Percentiles rank a stretch among this genome's conserved stretches.
These are phyloP conservation scores for Melolontha melolontha DNA, from an alignment of 2,888 invertebrate species.

Conservation along the genomic window DNA sequence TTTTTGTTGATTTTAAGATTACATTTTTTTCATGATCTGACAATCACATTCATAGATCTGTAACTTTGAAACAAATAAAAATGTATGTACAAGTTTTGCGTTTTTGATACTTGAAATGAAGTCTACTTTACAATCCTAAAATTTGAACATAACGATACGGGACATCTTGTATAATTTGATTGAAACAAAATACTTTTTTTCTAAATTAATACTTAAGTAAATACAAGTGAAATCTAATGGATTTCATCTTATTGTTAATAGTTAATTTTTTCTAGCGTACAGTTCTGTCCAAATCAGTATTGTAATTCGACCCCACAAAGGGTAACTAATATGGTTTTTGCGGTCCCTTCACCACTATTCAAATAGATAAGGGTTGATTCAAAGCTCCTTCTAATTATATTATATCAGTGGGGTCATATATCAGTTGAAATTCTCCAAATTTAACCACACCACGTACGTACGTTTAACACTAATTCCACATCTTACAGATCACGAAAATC, in stretches of 20 bases:
- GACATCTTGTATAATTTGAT: too few species aligned
- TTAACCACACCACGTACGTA: conserved; percentile 43
- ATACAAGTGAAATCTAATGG: neutral
- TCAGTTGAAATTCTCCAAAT: conserved; percentile 57
- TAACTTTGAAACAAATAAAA: too few species aligned
- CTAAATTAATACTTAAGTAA: too few species aligned
- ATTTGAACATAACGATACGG: too few species aligned
- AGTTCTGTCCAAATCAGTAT: conserved; percentile 46
- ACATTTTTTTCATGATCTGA: too few species aligned
- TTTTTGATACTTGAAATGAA: too few species aligned
- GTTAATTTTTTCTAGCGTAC: conserved; percentile 26
- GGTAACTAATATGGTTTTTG: conserved; percentile 66
- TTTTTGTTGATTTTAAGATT: too few species aligned
- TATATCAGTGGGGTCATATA: conserved; percentile 66
- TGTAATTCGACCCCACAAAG: conserved; percentile 62
- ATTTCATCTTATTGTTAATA: conserved; percentile 32
- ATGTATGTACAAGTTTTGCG: too few species aligned
- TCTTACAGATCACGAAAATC: conserved; percentile 29
- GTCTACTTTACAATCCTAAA: too few species aligned
- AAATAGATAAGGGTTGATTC: conserved; percentile 66
- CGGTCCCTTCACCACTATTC: conserved; percentile 64
- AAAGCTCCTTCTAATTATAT: conserved; percentile 66
- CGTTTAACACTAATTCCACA: conserved; percentile 48
- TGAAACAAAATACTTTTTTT: too few species aligned
- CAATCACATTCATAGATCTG: too few species aligned